Evolutionary conservation across 2,113 vertebrate species (phyloP).

Genomic region (Gymnorhina tibicen): DNA sequence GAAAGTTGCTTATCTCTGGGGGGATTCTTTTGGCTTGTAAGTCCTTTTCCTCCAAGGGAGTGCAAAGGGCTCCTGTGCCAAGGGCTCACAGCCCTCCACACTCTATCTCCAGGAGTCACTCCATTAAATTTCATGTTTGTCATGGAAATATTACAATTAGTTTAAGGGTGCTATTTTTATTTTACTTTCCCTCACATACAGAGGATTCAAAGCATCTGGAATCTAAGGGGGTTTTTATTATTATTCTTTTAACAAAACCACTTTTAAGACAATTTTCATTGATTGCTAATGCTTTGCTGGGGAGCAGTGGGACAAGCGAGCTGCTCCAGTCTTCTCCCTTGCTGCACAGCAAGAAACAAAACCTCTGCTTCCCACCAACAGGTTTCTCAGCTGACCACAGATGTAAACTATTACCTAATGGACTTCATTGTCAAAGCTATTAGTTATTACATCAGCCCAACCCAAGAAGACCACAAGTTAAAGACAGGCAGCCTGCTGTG

Average conservation of each 20-base stretch:
- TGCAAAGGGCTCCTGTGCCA: no score
- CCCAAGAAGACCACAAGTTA: neutral
- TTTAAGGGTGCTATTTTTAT: neutral
- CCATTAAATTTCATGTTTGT: neutral
- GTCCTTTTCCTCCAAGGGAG: no score
- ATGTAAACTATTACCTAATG: neutral
- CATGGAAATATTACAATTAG: neutral
- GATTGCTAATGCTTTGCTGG: neutral
- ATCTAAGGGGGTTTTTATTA: neutral
- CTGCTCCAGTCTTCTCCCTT: neutral
- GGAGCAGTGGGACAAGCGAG: neutral
- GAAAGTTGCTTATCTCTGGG: no score
- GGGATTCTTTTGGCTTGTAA: no score
- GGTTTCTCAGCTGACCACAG: neutral
- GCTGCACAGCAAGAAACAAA: neutral
- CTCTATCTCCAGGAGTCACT: neutral
- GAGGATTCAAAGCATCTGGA: neutral
- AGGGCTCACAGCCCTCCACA: no score
- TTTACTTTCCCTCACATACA: neutral
- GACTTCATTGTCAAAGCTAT: neutral
- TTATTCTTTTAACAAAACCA: neutral
- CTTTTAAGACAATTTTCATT: neutral
- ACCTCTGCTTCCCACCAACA: neutral
- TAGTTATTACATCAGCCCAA: neutral
- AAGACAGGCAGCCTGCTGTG: neutral